Percentiles rank a stretch among this genome's conserved stretches.
These are phyloP conservation scores for Morone chrysops DNA, from an alignment of 2,113 vertebrate genomes.

Conservation along the genomic window DNA sequence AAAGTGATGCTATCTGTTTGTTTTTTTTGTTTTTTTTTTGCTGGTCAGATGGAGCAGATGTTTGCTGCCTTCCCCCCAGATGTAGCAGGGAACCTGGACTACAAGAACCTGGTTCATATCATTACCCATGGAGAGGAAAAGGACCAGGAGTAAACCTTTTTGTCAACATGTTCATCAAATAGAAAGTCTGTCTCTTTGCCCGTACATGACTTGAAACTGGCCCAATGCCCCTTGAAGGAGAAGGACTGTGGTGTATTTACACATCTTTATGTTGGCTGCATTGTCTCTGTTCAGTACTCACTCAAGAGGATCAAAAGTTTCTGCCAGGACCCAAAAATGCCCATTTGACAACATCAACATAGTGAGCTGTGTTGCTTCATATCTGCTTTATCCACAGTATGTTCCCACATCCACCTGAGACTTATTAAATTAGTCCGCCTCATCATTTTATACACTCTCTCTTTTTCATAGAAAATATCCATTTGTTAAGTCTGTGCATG, in stretches of 20 bases:
- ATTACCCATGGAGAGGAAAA: slow-evolving; percentile 98
- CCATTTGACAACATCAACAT: slow-evolving; percentile 1
- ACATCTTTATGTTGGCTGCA: slow-evolving; percentile 2
- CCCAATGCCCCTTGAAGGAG: slow-evolving; percentile 26
- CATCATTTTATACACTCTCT: slow-evolving; percentile 40
- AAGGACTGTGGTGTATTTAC: slow-evolving; percentile 35
- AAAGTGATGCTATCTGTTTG: slow-evolving; percentile 2
- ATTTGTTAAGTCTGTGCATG: slow-evolving; percentile 38
- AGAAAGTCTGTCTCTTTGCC: slow-evolving; percentile 9
- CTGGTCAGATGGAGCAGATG: slow-evolving; percentile 93
- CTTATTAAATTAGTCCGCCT: slow-evolving; percentile 21
- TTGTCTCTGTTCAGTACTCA: slow-evolving; percentile 34
- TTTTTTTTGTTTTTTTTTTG: background rate
- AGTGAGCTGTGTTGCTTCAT: slow-evolving; percentile 4
- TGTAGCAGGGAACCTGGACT: slow-evolving; percentile 93
- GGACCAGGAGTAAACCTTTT: slow-evolving; percentile 86
- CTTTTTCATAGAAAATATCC: slow-evolving; percentile 9
- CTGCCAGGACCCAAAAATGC: slow-evolving; percentile 1
- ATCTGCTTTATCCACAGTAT: slow-evolving; percentile 4
- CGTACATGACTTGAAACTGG: slow-evolving; percentile 9
- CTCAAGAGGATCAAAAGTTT: slow-evolving; percentile 8
- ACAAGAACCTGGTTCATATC: slow-evolving; percentile 96
- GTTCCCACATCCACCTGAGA: slow-evolving; percentile 10
- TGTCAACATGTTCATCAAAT: background rate
- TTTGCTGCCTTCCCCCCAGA: slow-evolving; percentile 96